A percentile compares a stretch with the other conserved stretches of the same genome.
These are phyloP conservation scores for Cataglyphis cursor DNA, from an alignment of 2,888 invertebrate species.

Conservation along the genomic window DNA sequence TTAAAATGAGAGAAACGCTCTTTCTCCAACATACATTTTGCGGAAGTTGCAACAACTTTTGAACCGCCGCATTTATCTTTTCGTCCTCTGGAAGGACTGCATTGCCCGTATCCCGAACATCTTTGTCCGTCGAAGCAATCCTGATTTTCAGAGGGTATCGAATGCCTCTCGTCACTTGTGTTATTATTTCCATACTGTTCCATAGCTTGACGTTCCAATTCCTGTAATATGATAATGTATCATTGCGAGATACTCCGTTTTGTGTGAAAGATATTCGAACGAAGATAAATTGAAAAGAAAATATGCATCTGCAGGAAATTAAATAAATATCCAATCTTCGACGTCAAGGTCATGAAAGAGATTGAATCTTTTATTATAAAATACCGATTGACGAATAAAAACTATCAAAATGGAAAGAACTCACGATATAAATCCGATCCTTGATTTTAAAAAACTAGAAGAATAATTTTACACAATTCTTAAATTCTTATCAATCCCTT, in stretches of 20 bases:
- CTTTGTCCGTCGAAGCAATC: conserved; percentile 62
- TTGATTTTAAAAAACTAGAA: not conserved
- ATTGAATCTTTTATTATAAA: not conserved
- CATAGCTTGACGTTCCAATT: conserved; percentile 83
- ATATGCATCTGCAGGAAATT: not conserved
- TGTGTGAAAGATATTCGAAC: not conserved
- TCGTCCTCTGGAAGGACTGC: conserved; percentile 57
- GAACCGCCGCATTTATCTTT: conserved; percentile 39
- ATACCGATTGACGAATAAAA: not conserved
- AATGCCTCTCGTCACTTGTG: conserved; percentile 29
- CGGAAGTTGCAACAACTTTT: conserved; percentile 8
- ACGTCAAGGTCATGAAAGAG: not conserved
- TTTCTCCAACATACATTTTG: not conserved
- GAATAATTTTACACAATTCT: not conserved
- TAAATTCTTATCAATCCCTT: not conserved
- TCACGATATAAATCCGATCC: not conserved
- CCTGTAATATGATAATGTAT: conserved; percentile 70
- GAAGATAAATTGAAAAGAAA: not conserved
- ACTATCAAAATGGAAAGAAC: not conserved
- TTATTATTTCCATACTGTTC: conserved; percentile 81
- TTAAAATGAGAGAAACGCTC: not conserved
- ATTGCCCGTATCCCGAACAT: conserved; percentile 71
- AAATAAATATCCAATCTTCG: not conserved
- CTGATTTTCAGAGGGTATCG: conserved; percentile 3
- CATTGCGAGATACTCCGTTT: not conserved